A percentile compares a stretch with the other conserved stretches of the same genome.
These are phyloP conservation scores for Dione vanillae DNA, from an alignment of 2,888 invertebrate species.

Conservation along the genomic window DNA sequence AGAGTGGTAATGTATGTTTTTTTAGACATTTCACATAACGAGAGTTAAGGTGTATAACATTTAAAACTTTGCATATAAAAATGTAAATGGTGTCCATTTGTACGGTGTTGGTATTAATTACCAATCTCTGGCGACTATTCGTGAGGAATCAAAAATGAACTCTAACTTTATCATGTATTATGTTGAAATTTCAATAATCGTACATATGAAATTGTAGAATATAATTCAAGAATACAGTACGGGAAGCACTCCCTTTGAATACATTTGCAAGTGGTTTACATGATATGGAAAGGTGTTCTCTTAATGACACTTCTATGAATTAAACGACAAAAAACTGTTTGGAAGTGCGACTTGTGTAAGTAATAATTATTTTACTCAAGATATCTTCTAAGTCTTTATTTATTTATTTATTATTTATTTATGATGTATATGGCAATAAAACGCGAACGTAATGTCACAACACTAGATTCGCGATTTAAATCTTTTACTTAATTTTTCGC, in stretches of 20 bases:
- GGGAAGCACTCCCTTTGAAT: conserved; percentile 73
- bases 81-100: conserved; percentile 13
- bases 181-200: conserved; percentile 15
- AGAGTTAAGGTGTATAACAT: too few relatives aligned
- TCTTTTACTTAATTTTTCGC: too few relatives aligned
- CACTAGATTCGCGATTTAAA: too few relatives aligned
- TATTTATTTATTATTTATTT: too few relatives aligned
- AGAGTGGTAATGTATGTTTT: too few relatives aligned
- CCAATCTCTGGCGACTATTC: conserved; percentile 52
- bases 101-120: conserved; percentile 64
- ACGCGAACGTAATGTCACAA: too few relatives aligned
- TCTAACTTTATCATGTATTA: neutral
- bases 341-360: neutral
- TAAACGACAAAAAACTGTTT: conserved; percentile 50
- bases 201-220: conserved; percentile 60
- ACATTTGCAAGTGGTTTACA: conserved; percentile 76
- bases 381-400: too few relatives aligned
- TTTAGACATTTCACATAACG: too few relatives aligned
- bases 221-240: conserved; percentile 66
- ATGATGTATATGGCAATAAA: too few relatives aligned
- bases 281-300: conserved; percentile 68
- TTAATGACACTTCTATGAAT: conserved; percentile 70
- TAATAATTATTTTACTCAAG: neutral
- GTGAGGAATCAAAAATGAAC: conserved; percentile 4
- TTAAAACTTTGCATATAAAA: conserved; percentile 15